Evolutionary conservation across 2,113 vertebrate species (phyloP).

Genomic region (Triplophysa tibetana): DNA sequence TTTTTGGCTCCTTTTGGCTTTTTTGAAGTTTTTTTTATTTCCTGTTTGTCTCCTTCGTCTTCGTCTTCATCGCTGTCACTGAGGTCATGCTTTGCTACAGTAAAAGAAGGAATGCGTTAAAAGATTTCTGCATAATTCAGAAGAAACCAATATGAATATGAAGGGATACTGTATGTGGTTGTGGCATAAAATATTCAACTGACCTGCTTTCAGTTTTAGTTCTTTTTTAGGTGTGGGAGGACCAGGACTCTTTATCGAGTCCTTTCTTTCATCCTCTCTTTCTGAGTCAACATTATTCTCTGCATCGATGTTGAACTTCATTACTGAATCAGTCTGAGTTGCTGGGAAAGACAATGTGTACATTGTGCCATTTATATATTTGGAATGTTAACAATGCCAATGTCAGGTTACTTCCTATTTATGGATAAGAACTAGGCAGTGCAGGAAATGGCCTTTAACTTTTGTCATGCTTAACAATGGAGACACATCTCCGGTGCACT

Average conservation of each 20-base stretch:
- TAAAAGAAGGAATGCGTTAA: background rate
- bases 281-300: conserved; percentile 47
- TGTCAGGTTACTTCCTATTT: conserved; percentile 20
- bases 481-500: conserved; percentile 49
- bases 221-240: conserved; percentile 61
- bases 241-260: conserved; percentile 34
- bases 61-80: conserved; percentile 66
- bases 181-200: background rate
- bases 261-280: conserved; percentile 59
- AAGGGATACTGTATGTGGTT: background rate
- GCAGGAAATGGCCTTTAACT: conserved; percentile 31
- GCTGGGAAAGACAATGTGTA: conserved; percentile 3
- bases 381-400: conserved; percentile 9
- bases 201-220: conserved; percentile 61
- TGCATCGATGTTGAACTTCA: conserved; percentile 48
- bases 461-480: conserved; percentile 16
- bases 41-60: conserved; percentile 58
- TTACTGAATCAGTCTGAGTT: conserved; percentile 54
- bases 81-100: conserved; percentile 70
- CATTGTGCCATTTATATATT: background rate
- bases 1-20: conserved; percentile 61
- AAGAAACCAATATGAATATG: background rate
- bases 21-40: conserved; percentile 56
- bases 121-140: background rate
- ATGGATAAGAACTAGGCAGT: background rate